phyloP scores from a whole-genome alignment of 35 echinoderm and acorn worm species.

The Anneissia japonica region DNA sequence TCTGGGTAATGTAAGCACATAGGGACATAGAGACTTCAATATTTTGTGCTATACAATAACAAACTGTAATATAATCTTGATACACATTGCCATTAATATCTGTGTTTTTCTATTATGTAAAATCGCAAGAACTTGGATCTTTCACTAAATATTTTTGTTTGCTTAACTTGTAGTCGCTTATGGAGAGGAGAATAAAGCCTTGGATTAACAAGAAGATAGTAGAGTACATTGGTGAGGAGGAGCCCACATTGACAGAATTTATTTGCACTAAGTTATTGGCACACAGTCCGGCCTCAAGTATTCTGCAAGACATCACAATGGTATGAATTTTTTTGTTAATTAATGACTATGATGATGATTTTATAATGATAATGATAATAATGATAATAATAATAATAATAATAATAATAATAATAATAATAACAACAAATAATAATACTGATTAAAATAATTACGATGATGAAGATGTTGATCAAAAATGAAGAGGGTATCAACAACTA shows the following conservation, averaged over 20 bases:
- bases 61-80: too few relatives aligned
- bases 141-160: too few relatives aligned
- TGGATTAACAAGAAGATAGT: slow-evolving; percentile 99
- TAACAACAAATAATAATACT: too few relatives aligned
- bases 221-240: slow-evolving; percentile 98
- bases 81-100: too few relatives aligned
- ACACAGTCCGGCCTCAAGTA: slow-evolving; percentile 74
- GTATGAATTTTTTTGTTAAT: slow-evolving; percentile 26
- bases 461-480: too few relatives aligned
- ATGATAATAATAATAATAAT: neutral
- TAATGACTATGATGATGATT: neutral
- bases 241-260: slow-evolving; percentile 88
- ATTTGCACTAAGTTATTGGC: slow-evolving; percentile 91
- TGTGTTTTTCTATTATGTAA: too few relatives aligned
- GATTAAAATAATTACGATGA: neutral
- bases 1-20: too few relatives aligned
- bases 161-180: slow-evolving; percentile 62
- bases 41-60: too few relatives aligned
- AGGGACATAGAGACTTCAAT: too few relatives aligned
- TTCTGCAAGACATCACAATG: slow-evolving; percentile 93
- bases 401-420: too few relatives aligned
- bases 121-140: too few relatives aligned
- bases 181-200: slow-evolving; percentile 91
- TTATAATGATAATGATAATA: neutral
- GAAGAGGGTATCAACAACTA: too few relatives aligned